Base-by-base conservation (phyloP, 2,888 invertebrate species). In the Drosophila yooni region DNA sequence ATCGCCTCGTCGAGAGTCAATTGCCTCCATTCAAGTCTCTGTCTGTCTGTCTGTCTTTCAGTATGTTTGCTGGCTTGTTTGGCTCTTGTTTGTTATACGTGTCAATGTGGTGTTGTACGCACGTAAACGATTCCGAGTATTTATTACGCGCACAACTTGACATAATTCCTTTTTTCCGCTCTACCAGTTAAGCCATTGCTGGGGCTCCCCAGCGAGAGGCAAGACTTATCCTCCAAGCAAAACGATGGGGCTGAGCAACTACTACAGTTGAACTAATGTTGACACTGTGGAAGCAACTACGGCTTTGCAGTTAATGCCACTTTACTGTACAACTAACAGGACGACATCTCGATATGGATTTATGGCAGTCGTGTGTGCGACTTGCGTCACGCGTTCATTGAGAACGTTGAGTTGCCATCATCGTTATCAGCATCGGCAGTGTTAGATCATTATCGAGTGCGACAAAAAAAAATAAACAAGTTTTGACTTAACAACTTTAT, bases 111-210 rank as follows among this genome's bases (percentile, higher is more conserved):
- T 77, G 88, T 82, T 80, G 72, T 86, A 86, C 87, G 90, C 85
- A 88, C 85, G 89, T 88, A 85, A 90, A 76, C 90, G 83, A 84
- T 88, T 81, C 82, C 88, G 77, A 85, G 86, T 91, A 88, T 91
- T 91, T 88, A 91, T 91, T 90, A 80, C 91, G 89, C 81, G 79
- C 81, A 84, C 91, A 91, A 89, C 89, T 89, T 91, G 89, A 91
- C 89, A 90, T 89, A 90, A 90, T 90, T 89, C 83, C 81, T 77
- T 75, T 80, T 87, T 89, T 89, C 82, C 85, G 85, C 82, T 74
- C 73, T 70, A 76, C 65, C 83, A 64, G 74, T 71, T 66, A 68
- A 79, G 79, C 54, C 74, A 65, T 53, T 65, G 65, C 50, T 40
- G 36, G 36, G 65, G 40, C 71, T 27, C 57, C 43, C 15, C 51